Percentiles rank a stretch among this genome's conserved stretches.
phyloP scores from a whole-genome alignment of 2,888 invertebrate genomes.

The Pristionchus entomophagus region DNA sequence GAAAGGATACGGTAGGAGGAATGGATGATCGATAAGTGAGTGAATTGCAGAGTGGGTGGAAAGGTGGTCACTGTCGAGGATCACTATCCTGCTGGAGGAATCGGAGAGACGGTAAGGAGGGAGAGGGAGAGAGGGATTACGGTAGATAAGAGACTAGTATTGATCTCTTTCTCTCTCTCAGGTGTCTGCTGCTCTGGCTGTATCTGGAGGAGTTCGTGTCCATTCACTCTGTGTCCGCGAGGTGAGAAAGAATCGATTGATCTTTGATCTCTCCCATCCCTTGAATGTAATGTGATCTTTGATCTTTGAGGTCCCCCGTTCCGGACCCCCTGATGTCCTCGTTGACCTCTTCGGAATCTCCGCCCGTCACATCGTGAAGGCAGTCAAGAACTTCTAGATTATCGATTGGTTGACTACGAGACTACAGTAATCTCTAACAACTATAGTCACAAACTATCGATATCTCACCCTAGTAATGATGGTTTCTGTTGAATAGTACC shows the following conservation, averaged over 20 bases:
- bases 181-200: slow-evolving; percentile 58
- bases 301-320: slow-evolving; percentile 85
- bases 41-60: slow-evolving; percentile 64
- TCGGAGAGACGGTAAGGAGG: slow-evolving; percentile 89
- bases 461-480: slow-evolving; percentile 13
- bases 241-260: not conserved
- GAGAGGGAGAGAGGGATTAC: too few species aligned
- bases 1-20: not conserved
- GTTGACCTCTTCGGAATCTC: slow-evolving; percentile 92
- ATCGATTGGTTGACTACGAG: not conserved
- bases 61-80: slow-evolving; percentile 93
- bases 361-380: slow-evolving; percentile 85
- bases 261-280: not conserved
- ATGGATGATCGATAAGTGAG: not conserved
- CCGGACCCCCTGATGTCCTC: slow-evolving; percentile 89
- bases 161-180: slow-evolving; percentile 36
- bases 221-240: slow-evolving; percentile 47
- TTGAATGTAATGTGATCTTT: not conserved
- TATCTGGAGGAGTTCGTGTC: slow-evolving; percentile 38
- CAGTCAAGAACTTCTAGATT: slow-evolving; percentile 80
- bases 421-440: not conserved
- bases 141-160: not conserved
- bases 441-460: not conserved
- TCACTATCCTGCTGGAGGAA: slow-evolving; percentile 93
- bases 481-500: slow-evolving; percentile 21